Base-by-base conservation (phyloP, 2,113 vertebrate genomes). In the Theristicus caerulescens region DNA sequence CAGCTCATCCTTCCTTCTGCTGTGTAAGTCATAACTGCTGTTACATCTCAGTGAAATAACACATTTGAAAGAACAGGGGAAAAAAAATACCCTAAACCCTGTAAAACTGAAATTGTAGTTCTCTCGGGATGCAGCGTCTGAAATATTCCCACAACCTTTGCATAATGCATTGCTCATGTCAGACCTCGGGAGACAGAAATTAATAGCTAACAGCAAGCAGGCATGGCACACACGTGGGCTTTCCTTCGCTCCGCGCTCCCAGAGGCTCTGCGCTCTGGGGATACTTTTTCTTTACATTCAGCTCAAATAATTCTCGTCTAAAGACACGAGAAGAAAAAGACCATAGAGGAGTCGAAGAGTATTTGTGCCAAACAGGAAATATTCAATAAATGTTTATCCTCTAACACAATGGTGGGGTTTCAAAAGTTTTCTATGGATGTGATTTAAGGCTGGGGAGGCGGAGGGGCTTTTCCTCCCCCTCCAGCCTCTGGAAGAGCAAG, bases 111-210 rank as follows among this genome's bases (percentile, higher is more conserved):
- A 96, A 86, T 92, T 94, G 95, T 87, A 85, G 96, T 92, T 90
- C 96, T 96, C 97, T 61, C 15, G 95, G 95, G 97, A 96, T 96
- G 92, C 94, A 88, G 91, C 7, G 87, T 88, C 94, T 94, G 96
- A 89, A 94, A 95, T 90, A 96, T 97, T 97, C 97, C 97, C 97
- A 97, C 93, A 97, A 96, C 97, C 97, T 96, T 94, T 95, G 96
- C 96, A 94, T 95, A 94, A 96, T 95, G 96, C 96, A 92, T 96
- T 69, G 97, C 96, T 96, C 96, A 95, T 94, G 95, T 94, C 92
- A 96, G 94, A 93, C 88, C 96, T 95, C 93, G 4, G 96, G 96
- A 97, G 96, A 96, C 93, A 86, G 94, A 64, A 96, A 93, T 94
- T 93, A 85, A 93, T 93, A 65, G 89, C 92, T 94, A 86, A 94